Conservation (phyloP, 2,797 vertebrate species). For the Okamejei kenojei region DNA sequence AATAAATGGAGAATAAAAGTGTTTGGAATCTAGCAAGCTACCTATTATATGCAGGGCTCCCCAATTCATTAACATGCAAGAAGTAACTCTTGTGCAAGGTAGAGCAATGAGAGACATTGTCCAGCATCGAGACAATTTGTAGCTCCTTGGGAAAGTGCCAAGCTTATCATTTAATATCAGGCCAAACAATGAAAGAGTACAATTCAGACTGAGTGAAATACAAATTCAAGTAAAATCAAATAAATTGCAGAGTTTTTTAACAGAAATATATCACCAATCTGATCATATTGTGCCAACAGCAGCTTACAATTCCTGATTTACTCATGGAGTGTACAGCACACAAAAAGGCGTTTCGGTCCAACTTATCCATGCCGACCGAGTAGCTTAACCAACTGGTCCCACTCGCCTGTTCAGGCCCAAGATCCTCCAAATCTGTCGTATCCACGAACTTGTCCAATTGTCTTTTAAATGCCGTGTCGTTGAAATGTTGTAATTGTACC, state of each 20-base stretch:
- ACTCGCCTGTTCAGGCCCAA: too few species aligned
- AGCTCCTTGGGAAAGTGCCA: slow-evolving; percentile 19
- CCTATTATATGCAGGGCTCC: not conserved
- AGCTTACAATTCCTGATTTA: not conserved
- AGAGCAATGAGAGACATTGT: not conserved
- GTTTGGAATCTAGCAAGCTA: slow-evolving; percentile 15
- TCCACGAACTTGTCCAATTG: too few species aligned
- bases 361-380: too few species aligned
- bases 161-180: not conserved
- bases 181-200: slow-evolving; percentile 16
- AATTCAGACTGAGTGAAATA: not conserved
- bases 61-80: slow-evolving; percentile 25
- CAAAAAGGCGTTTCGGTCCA: too few species aligned
- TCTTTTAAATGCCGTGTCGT: too few species aligned
- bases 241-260: not conserved
- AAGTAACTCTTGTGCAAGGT: not conserved
- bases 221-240: not conserved
- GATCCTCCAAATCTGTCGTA: too few species aligned
- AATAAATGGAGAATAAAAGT: not conserved
- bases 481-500: too few species aligned
- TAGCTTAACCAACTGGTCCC: too few species aligned
- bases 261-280: not conserved
- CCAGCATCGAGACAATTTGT: not conserved
- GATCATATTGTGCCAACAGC: not conserved
- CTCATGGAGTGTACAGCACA: too few species aligned